phyloP scores from a whole-genome alignment of 2,888 invertebrate genomes.

The Eristalinus aeneus region DNA sequence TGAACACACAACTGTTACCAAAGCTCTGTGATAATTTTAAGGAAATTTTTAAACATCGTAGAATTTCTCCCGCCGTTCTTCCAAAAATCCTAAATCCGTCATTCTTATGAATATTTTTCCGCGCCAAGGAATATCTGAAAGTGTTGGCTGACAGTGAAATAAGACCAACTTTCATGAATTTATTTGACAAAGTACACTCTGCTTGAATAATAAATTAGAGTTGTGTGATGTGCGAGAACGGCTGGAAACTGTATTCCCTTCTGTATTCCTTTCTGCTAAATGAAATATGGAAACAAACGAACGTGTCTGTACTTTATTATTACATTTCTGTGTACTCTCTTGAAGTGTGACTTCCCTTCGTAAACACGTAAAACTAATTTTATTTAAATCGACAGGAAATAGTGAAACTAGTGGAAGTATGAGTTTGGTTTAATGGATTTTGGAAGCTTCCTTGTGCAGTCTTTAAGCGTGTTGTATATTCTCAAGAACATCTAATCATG shows the following conservation, averaged over 20 bases:
- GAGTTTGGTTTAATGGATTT: too few relatives aligned
- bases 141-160: not conserved
- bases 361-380: not conserved
- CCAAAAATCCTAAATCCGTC: not conserved
- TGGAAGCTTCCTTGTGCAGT: too few relatives aligned
- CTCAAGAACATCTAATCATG: too few relatives aligned
- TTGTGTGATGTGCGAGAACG: not conserved
- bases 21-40: not conserved
- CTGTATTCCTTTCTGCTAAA: not conserved
- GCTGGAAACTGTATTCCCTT: not conserved
- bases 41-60: not conserved
- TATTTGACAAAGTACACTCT: not conserved
- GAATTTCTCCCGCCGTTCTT: not conserved
- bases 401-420: not conserved
- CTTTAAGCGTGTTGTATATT: too few relatives aligned
- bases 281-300: not conserved
- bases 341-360: not conserved
- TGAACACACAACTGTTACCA: not conserved
- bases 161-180: not conserved
- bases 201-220: not conserved
- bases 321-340: not conserved
- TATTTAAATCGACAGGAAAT: not conserved
- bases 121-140: not conserved
- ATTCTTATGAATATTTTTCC: not conserved
- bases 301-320: not conserved